Percentiles rank a stretch among this genome's conserved stretches.
Conservation (phyloP, 2,113 vertebrate genomes). For the Leptobrachium ailaonicum region DNA sequence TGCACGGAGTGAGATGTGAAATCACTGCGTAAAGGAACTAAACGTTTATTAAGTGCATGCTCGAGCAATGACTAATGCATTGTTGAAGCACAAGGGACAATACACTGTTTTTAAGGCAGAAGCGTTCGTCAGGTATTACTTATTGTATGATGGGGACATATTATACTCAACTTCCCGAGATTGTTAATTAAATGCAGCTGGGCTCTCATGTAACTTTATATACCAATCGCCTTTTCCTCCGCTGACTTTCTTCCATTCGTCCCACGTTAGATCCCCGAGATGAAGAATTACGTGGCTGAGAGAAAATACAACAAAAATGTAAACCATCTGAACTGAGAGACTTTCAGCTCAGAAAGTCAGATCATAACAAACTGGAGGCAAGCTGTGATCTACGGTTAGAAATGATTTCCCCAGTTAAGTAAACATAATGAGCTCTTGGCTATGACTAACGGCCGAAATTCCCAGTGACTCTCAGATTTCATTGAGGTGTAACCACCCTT, state of each 20-base stretch:
- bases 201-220: slow-evolving; percentile 5
- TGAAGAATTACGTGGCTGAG: slow-evolving; percentile 10
- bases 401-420: background rate
- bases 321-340: background rate
- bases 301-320: background rate
- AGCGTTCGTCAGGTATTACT: background rate
- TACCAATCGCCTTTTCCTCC: background rate
- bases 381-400: background rate
- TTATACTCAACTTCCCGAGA: background rate
- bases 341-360: background rate
- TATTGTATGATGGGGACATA: background rate
- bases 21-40: no score
- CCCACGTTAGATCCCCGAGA: background rate
- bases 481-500: no score
- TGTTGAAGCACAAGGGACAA: background rate
- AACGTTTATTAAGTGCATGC: background rate
- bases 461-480: no score
- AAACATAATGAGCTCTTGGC: background rate
- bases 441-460: background rate
- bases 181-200: slow-evolving; percentile 17
- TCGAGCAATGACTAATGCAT: background rate
- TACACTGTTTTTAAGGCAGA: background rate
- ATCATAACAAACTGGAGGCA: background rate
- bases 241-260: background rate
- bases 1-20: no score